Evolutionary conservation across 2,113 vertebrate genomes (phyloP), one percentile per base, ranked within the genome.

Genomic region (Neotoma lepida): DNA sequence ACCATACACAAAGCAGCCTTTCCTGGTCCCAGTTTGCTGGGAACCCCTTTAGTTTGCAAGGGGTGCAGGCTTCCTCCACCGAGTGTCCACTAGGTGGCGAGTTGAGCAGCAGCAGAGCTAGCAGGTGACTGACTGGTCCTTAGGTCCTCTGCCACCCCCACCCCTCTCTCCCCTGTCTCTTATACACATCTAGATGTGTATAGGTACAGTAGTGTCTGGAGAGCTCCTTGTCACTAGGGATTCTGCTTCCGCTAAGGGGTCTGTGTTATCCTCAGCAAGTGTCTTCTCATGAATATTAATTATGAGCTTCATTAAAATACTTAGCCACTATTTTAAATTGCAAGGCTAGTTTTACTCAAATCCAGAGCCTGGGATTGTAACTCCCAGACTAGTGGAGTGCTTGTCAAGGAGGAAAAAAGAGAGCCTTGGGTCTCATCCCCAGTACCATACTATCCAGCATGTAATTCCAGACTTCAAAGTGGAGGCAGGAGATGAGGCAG

Each of bases 221-320:
- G 44, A 6, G 58, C 66, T 30, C 70, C 22, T 78, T 88, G 54
- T 35, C 51, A 49, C 2, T 30, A 30, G 66, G 28, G 76, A 49
- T 58, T 78, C 76, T 92, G 22, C 14, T 66, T 49, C 22, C 41
- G 58, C 78, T 61, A 22, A 92, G 26, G 33, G 70, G 78, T 39
- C 61, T 13, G 3, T 7, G 0, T 90, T 81, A 66, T n/a, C 0
- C 63, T 68, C 10, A 1, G 10, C 66, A n/a, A 92, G 64, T 30
- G 8, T 86, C 93, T 95, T 58, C 88, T 90, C 88, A 93, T 94
- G 76, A 92, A 93, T 95, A 90, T 95, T 94, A 93, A 96, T 89
- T 80, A 90, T 39, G 54, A 71, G 28, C 56, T 73, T 86, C 81
- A 82, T 95, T 90, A 94, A 84, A 87, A 64, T 94, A 88, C 54